Conservation (phyloP, 1,140 invertebrate genomes). For the Drosophila pseudoobscura region DNA sequence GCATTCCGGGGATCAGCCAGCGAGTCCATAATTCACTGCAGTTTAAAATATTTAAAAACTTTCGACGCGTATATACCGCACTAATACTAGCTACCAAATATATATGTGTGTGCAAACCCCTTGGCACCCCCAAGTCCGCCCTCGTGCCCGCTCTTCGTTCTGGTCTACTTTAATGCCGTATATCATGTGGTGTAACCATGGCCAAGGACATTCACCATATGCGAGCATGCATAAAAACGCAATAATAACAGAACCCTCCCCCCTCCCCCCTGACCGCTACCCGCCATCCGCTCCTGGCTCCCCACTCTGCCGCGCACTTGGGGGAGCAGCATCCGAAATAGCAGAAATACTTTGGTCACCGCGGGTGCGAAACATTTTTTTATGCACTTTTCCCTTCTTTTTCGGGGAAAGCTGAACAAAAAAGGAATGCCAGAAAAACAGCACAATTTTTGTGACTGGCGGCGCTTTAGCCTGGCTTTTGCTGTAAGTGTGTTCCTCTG, state of each 20-base stretch:
- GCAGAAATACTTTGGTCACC: conserved; percentile 71
- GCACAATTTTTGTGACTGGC: conserved; percentile 43
- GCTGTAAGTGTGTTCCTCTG: conserved; percentile 19
- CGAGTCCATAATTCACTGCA: conserved; percentile 63
- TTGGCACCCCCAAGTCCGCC: conserved; percentile 47
- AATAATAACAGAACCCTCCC: conserved; percentile 67
- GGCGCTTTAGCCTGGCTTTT: conserved; percentile 47
- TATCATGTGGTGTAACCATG: conserved; percentile 73
- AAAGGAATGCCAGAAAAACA: conserved; percentile 14
- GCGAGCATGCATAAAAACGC: conserved; percentile 79
- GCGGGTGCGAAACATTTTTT: conserved; percentile 70
- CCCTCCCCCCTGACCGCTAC: background rate
- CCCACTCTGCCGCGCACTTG: background rate
- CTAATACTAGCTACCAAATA: conserved; percentile 25
- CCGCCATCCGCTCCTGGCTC: background rate
- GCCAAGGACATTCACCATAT: conserved; percentile 81
- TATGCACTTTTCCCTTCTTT: conserved; percentile 34
- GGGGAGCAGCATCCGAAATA: conserved; percentile 22
- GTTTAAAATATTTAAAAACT: conserved; percentile 77
- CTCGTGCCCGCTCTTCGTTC: conserved; percentile 11
- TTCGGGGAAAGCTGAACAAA: conserved; percentile 34
- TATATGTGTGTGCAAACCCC: conserved; percentile 22
- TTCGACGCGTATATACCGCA: conserved; percentile 47
- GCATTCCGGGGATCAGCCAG: conserved; percentile 12
- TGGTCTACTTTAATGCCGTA: conserved; percentile 68